phyloP scores from a whole-genome alignment of 2,113 vertebrate genomes.

The Aphyosemion australe region DNA sequence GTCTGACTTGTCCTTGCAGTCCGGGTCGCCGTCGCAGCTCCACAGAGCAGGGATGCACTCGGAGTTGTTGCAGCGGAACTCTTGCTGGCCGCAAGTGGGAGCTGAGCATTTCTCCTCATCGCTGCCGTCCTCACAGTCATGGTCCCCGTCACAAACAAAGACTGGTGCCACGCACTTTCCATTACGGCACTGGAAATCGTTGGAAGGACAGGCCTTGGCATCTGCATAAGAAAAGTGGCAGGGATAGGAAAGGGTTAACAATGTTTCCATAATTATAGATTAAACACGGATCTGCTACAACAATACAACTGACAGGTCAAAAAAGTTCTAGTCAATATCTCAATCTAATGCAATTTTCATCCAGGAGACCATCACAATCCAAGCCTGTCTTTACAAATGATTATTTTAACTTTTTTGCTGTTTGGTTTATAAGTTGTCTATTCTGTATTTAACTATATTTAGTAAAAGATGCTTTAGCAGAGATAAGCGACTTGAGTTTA shows the following conservation, averaged over 20 bases:
- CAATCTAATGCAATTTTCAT: too few species aligned
- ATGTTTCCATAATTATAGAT: not conserved
- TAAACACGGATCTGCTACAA: not conserved
- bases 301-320: not conserved
- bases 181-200: conserved; percentile 92
- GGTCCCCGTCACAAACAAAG: conserved; percentile 91
- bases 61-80: conserved; percentile 93
- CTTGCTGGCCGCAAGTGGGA: conserved; percentile 86
- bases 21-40: conserved; percentile 92
- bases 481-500: too few species aligned
- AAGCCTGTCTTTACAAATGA: too few species aligned
- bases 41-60: conserved; percentile 91
- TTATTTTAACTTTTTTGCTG: too few species aligned
- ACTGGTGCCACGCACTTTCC: conserved; percentile 87
- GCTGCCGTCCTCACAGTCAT: conserved; percentile 90
- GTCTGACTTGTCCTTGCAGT: conserved; percentile 92
- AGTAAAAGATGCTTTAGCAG: too few species aligned
- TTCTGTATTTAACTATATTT: too few species aligned
- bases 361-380: too few species aligned
- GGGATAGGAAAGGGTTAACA: not conserved
- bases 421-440: too few species aligned
- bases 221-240: conserved; percentile 52
- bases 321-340: too few species aligned
- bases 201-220: conserved; percentile 84
- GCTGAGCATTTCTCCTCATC: conserved; percentile 89